Conservation (phyloP, 2,797 vertebrate species). For the Potorous gilbertii region DNA sequence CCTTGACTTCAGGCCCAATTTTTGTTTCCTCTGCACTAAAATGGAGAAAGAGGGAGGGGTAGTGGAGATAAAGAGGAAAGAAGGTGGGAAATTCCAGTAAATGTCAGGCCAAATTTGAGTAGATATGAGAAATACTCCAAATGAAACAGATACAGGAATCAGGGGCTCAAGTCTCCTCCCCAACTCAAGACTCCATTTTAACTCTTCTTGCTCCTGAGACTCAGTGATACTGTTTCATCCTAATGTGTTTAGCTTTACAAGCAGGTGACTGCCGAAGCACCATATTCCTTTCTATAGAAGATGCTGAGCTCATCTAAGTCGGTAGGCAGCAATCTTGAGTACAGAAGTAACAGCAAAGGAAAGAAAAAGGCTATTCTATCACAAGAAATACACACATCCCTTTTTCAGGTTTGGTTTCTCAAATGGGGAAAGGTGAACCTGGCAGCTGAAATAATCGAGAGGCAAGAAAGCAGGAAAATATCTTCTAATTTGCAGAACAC, state of each 20-base stretch:
- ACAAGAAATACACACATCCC: background rate
- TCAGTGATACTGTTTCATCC: constrained; percentile 3
- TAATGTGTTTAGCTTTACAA: constrained; percentile 38
- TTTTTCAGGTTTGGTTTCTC: background rate
- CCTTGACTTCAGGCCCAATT: constrained; percentile 84
- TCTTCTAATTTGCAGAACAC: background rate
- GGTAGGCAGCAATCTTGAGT: background rate
- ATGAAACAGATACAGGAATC: constrained; percentile 56
- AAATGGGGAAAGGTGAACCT: background rate
- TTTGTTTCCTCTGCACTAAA: constrained; percentile 77
- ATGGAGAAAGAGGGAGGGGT: constrained; percentile 65
- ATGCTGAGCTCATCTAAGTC: background rate
- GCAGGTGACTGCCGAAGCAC: background rate
- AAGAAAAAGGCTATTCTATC: background rate
- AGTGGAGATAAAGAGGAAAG: background rate
- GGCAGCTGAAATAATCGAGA: background rate
- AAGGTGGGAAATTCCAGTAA: constrained; percentile 56
- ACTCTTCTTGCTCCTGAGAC: constrained; percentile 25
- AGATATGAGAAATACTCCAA: constrained; percentile 76
- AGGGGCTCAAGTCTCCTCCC: constrained; percentile 44
- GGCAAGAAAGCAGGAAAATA: background rate
- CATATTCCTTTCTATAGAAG: background rate
- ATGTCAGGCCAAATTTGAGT: constrained; percentile 77
- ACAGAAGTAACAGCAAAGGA: background rate
- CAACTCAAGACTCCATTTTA: constrained; percentile 48